Evolutionary conservation across 2,797 vertebrate genomes (phyloP).

Genomic region (Pangasius djambal): DNA sequence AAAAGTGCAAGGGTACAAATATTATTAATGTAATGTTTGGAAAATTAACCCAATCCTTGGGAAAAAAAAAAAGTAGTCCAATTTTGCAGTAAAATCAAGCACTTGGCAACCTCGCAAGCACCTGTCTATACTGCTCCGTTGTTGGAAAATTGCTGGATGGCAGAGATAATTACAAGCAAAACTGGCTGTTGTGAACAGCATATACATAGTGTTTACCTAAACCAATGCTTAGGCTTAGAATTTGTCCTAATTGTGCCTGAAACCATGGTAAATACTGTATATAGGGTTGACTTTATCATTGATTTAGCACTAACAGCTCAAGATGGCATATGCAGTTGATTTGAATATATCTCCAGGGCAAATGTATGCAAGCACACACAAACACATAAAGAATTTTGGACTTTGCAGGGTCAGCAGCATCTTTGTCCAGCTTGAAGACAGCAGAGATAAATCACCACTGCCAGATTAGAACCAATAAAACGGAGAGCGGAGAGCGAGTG

Average conservation of each 20-base stretch:
- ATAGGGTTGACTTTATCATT: neutral
- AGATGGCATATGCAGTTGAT: neutral
- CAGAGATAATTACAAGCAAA: neutral
- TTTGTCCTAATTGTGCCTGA: neutral
- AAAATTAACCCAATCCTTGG: neutral
- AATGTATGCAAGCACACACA: constrained; percentile 26
- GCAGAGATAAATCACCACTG: constrained; percentile 59
- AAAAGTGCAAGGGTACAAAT: neutral
- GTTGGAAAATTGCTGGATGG: neutral
- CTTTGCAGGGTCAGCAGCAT: constrained; percentile 55
- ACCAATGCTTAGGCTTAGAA: neutral
- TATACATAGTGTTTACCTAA: neutral
- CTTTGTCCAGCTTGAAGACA: constrained; percentile 54
- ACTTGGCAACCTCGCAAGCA: neutral
- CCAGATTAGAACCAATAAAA: constrained; percentile 60
- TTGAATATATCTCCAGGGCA: neutral
- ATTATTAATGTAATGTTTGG: neutral
- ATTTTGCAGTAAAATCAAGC: too few relatives aligned
- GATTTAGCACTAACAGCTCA: neutral
- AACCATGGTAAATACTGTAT: neutral
- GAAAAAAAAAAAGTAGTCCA: neutral
- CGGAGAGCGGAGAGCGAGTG: constrained; percentile 1
- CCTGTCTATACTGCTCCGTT: neutral
- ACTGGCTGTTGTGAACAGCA: neutral
- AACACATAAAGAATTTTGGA: constrained; percentile 32